Percentiles rank a stretch among this genome's conserved stretches.
These are phyloP conservation scores for Spodoptera frugiperda DNA, from an alignment of 1,140 invertebrate genomes.

Conservation along the genomic window DNA sequence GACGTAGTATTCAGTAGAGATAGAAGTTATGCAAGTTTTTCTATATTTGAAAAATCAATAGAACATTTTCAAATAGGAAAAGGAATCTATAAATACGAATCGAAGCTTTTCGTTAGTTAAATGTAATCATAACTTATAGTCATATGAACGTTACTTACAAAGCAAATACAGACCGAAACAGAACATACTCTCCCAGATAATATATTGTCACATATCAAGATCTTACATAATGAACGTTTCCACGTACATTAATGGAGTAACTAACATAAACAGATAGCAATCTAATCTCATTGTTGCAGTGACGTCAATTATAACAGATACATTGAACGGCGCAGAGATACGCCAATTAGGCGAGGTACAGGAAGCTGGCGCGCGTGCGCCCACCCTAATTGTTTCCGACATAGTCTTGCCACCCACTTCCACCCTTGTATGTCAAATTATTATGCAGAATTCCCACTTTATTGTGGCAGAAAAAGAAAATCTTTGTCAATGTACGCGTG, in stretches of 20 bases:
- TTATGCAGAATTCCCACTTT: not conserved
- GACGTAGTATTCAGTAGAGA: not conserved
- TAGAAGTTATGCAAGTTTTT: not conserved
- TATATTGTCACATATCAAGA: not conserved
- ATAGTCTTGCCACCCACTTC: conserved; percentile 46
- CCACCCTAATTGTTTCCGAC: conserved; percentile 67
- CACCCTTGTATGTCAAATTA: not conserved
- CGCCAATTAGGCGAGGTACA: conserved; percentile 60
- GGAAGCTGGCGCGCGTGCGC: conserved; percentile 64
- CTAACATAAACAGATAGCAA: conserved; percentile 50
- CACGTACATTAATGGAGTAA: conserved; percentile 23
- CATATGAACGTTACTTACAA: no score
- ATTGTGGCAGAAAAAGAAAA: not conserved
- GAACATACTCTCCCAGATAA: not conserved
- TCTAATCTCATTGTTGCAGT: conserved; percentile 55
- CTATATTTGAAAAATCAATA: no score
- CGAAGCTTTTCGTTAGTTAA: no score
- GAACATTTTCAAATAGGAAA: no score
- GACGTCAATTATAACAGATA: conserved; percentile 63
- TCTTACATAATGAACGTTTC: not conserved
- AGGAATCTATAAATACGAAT: no score
- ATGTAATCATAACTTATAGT: no score
- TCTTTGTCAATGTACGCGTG: not conserved
- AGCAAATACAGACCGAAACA: no score
- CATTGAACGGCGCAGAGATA: conserved; percentile 63